Evolutionary conservation across 2,888 invertebrate genomes (phyloP).

Genomic region (Drosophila recens): DNA sequence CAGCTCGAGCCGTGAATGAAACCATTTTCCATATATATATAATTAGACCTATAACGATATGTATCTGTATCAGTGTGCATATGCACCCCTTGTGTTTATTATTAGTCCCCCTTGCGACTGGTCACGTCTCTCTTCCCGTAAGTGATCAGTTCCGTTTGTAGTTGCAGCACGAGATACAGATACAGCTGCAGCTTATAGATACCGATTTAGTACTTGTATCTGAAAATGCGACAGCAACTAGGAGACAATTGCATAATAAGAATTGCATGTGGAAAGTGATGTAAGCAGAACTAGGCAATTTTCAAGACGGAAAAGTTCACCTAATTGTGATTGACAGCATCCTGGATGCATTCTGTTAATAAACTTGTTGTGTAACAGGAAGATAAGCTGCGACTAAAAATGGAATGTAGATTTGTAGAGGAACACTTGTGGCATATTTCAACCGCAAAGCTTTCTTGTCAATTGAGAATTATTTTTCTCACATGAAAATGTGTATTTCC

Average conservation of each 20-base stretch:
- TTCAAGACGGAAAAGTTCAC: constrained; percentile 42
- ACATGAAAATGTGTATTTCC: too few species aligned
- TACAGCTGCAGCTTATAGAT: constrained; percentile 11
- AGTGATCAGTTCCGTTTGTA: constrained; percentile 76
- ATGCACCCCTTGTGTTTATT: constrained; percentile 68
- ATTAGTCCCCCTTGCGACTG: constrained; percentile 48
- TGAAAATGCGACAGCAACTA: constrained; percentile 54
- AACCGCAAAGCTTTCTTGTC: neutral
- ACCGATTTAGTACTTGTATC: constrained; percentile 26
- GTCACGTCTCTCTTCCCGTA: constrained; percentile 48
- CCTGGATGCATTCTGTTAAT: constrained; percentile 46
- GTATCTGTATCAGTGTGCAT: constrained; percentile 14
- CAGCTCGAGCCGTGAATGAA: constrained; percentile 50
- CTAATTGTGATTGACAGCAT: constrained; percentile 72
- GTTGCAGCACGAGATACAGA: constrained; percentile 19
- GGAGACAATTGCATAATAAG: constrained; percentile 69
- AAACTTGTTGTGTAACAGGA: constrained; percentile 2
- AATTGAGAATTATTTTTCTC: neutral
- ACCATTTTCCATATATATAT: constrained; percentile 49
- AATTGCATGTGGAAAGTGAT: constrained; percentile 48
- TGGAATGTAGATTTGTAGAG: neutral
- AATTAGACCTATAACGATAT: constrained; percentile 53
- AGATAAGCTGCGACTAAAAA: neutral
- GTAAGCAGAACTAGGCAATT: constrained; percentile 49
- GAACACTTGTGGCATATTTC: neutral